Conservation (phyloP, 2,888 invertebrate genomes). For the Achlya flavicornis region DNA sequence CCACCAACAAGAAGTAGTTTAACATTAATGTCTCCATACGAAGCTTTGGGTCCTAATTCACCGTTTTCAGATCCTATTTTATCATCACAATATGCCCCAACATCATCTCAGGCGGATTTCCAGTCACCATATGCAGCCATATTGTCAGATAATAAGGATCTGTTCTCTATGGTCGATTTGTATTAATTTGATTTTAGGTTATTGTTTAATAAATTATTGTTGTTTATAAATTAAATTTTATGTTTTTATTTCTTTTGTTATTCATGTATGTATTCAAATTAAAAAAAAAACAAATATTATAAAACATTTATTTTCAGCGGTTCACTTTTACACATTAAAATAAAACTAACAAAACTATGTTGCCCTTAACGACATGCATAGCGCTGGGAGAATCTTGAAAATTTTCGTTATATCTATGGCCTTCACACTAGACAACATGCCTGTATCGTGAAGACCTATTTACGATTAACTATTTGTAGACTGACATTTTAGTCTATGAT, state of each 20-base stretch:
- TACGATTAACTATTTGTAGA: no score
- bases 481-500: no score
- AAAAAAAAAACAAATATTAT: no score
- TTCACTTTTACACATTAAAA: no score
- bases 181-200: conserved; percentile 27
- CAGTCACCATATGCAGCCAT: conserved; percentile 56
- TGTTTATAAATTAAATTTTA: neutral
- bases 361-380: no score
- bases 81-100: conserved; percentile 29
- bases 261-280: no score
- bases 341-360: no score
- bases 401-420: no score
- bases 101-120: conserved; percentile 52
- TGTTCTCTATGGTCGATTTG: conserved; percentile 49
- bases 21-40: conserved; percentile 58
- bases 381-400: no score
- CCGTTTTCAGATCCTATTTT: conserved; percentile 39
- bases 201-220: neutral
- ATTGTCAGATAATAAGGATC: conserved; percentile 50
- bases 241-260: neutral
- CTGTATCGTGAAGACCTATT: no score
- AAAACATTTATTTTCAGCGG: no score
- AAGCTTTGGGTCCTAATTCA: conserved; percentile 44
- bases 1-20: conserved; percentile 39
- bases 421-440: no score